Conservation (phyloP, 2,113 vertebrate species). For the Cheirogaleus medius region DNA sequence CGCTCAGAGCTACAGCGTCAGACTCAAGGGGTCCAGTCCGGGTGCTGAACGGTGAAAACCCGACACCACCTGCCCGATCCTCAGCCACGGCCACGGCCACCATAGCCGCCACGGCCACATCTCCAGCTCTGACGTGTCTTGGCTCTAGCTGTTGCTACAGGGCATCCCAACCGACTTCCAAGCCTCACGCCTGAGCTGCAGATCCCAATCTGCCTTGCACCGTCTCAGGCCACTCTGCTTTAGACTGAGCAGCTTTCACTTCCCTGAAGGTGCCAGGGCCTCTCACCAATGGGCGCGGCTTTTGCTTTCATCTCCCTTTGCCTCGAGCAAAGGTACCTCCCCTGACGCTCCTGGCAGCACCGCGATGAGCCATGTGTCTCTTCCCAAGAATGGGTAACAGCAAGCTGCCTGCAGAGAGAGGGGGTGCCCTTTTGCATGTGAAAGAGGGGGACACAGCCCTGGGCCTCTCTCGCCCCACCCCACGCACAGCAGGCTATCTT, state of each 20-base stretch:
- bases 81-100: background rate
- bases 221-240: too few relatives aligned
- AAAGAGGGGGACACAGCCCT: background rate
- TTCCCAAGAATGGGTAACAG: background rate
- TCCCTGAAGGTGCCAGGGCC: background rate
- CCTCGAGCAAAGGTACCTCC: background rate
- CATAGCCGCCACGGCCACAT: too few relatives aligned
- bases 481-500: background rate
- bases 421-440: too few relatives aligned
- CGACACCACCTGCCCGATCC: background rate
- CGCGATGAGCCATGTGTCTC: background rate
- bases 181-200: too few relatives aligned
- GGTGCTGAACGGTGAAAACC: background rate
- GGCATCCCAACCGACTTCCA: too few relatives aligned
- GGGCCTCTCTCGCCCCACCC: background rate
- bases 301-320: background rate
- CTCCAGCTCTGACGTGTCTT: background rate
- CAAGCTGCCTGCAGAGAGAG: fast-evolving
- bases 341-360: too few relatives aligned
- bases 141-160: background rate
- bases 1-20: background rate
- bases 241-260: too few relatives aligned
- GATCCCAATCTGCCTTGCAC: too few relatives aligned
- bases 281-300: background rate
- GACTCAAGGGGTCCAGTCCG: background rate